A percentile compares a stretch with the other conserved stretches of the same genome.
phyloP scores from a whole-genome alignment of 2,888 invertebrate genomes.

The Callimorpha dominula region DNA sequence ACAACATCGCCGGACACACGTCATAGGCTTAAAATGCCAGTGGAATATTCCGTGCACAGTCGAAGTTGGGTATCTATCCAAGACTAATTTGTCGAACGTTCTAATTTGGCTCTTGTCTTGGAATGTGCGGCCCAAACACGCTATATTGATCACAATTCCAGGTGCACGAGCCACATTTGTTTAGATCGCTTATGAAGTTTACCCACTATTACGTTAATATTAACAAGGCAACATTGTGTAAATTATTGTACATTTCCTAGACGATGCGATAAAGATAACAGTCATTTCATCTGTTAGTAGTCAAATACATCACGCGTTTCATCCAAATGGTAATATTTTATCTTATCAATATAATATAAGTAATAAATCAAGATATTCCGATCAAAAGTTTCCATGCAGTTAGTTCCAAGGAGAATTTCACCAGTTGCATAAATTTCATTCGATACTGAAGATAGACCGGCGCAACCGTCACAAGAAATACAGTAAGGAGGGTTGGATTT shows the following conservation, averaged over 20 bases:
- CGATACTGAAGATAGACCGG: neutral
- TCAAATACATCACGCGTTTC: slow-evolving; percentile 75
- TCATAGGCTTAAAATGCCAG: slow-evolving; percentile 68
- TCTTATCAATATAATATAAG: slow-evolving; percentile 68
- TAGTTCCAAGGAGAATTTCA: slow-evolving; percentile 54
- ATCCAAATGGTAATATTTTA: slow-evolving; percentile 68
- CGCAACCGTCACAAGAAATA: too few relatives aligned
- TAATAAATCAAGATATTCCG: slow-evolving; percentile 68
- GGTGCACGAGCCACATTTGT: slow-evolving; percentile 10
- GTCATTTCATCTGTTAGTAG: slow-evolving; percentile 43
- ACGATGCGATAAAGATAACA: slow-evolving; percentile 62
- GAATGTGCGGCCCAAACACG: slow-evolving; percentile 30
- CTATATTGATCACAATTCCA: slow-evolving; percentile 25
- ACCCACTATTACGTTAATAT: slow-evolving; percentile 19
- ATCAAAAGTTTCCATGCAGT: slow-evolving; percentile 76
- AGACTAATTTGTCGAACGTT: slow-evolving; percentile 68
- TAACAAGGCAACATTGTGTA: slow-evolving; percentile 44
- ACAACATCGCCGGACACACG: slow-evolving; percentile 57
- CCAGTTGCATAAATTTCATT: slow-evolving; percentile 47
- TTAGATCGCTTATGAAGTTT: slow-evolving; percentile 8
- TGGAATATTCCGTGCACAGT: slow-evolving; percentile 74
- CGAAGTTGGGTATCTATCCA: slow-evolving; percentile 44
- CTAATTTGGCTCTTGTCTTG: slow-evolving; percentile 39
- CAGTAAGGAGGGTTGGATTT: too few relatives aligned
- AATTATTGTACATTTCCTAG: slow-evolving; percentile 63